Evolutionary conservation across 2,888 invertebrate genomes (phyloP).

Genomic region (Drosophila quinaria): DNA sequence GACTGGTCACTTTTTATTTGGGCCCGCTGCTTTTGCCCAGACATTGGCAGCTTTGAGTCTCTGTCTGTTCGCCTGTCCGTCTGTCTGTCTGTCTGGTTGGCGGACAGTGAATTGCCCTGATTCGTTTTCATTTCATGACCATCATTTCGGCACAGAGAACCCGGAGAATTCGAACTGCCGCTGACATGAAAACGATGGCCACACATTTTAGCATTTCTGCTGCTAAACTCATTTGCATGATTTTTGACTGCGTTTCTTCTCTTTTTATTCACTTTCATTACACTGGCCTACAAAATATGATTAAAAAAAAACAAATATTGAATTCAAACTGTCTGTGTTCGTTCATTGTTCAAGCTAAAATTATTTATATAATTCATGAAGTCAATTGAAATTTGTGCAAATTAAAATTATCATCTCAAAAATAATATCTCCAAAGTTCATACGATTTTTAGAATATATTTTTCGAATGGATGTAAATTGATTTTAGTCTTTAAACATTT

Average conservation of each 20-base stretch:
- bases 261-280: conserved; percentile 42
- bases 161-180: conserved; percentile 39
- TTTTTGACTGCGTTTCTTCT: conserved; percentile 43
- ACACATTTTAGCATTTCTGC: conserved; percentile 48
- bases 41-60: conserved; percentile 7
- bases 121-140: conserved; percentile 69
- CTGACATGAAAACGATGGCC: conserved; percentile 20
- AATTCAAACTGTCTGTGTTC: not conserved
- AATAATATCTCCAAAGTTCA: too few relatives aligned
- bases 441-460: too few relatives aligned
- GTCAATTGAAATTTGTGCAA: not conserved
- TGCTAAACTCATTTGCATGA: conserved; percentile 76
- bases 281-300: conserved; percentile 9
- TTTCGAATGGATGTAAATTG: too few relatives aligned
- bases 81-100: conserved; percentile 13
- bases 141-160: conserved; percentile 54
- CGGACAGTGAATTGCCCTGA: conserved; percentile 62
- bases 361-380: not conserved
- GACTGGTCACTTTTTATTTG: conserved; percentile 37
- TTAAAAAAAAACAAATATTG: not conserved
- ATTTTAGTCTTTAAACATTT: too few relatives aligned
- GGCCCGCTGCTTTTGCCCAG: not conserved
- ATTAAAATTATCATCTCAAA: not conserved
- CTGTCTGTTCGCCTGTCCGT: conserved; percentile 13
- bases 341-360: not conserved